Conservation (phyloP, 2,888 invertebrate genomes). For the Limenitis camilla region DNA sequence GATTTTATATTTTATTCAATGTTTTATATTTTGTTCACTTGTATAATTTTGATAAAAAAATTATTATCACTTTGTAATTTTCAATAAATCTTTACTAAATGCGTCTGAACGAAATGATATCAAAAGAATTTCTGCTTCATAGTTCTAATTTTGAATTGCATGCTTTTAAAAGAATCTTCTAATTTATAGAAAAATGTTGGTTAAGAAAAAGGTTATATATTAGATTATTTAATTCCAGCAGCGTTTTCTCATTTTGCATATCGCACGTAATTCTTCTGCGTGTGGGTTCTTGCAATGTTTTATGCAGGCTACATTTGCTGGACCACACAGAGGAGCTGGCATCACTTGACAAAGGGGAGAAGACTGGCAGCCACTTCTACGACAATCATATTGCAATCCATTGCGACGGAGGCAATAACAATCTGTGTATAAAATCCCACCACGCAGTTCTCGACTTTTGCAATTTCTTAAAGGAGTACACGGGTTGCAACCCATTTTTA, state of each 20-base stretch:
- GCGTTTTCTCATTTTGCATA: conserved; percentile 43
- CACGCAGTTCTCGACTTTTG: conserved; percentile 68
- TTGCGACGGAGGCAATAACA: conserved; percentile 74
- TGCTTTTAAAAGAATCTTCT: background rate
- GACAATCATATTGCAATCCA: conserved; percentile 74
- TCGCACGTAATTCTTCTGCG: conserved; percentile 45
- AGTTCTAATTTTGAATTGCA: conserved; percentile 23
- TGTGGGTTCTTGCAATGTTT: conserved; percentile 53
- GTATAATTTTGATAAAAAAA: conserved; percentile 28
- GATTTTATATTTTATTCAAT: conserved; percentile 25
- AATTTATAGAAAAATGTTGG: background rate
- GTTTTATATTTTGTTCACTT: conserved; percentile 20
- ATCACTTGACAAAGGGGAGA: conserved; percentile 45
- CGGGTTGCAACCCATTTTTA: conserved; percentile 12
- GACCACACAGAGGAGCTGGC: conserved; percentile 53
- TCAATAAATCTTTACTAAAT: conserved; percentile 31
- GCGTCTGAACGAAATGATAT: conserved; percentile 40
- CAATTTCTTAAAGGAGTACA: conserved; percentile 25
- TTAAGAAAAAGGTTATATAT: background rate
- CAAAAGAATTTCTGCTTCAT: conserved; percentile 38
- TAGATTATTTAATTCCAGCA: background rate
- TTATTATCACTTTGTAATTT: conserved; percentile 30
- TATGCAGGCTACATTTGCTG: conserved; percentile 48
- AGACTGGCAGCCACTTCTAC: conserved; percentile 63
- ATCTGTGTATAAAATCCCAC: conserved; percentile 65